Base-by-base conservation (phyloP, 2,888 invertebrate genomes). In the Meteorus colon region DNA sequence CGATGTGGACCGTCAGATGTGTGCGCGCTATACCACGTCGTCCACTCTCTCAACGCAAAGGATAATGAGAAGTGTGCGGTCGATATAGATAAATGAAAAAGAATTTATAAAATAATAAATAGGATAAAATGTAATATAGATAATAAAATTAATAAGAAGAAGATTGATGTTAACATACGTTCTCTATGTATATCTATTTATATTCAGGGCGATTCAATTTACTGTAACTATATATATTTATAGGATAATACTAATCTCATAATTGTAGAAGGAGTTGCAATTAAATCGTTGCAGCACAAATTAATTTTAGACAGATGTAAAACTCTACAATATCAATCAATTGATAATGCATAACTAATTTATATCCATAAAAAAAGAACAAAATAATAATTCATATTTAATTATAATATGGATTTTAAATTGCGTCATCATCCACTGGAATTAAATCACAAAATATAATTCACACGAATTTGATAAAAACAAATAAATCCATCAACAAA, bases 1-100 rank as follows among this genome's bases (percentile, higher is more conserved):
- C 80, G 81, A 79, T 82, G 81, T 77, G 77, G 77, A 81, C 78
- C 76, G 76, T 65, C 75, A 69, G 71, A 62, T 71, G 59, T 62
- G 60, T 2, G 19, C 55, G n/a, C 16, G 24, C 60, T 60, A n/a
- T 24, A 41, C 37, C 65, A 41, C 65, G 62, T 65, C 65, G 59
- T 55, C 55, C 19, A 55, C 55, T 55, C 55, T 19, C 60, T 41
- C 60, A 27, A 60, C 10, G 29, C 24, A 59, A 55, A 70, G 59
- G 59, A 55, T 70, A 55, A 70, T 59, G 69, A 70, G 59, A 70
- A 59, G 29, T 29, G 34, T 16, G 14, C 16, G 65, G n/a, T 31
- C 14, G 31, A 63, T n/a, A 63, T n/a, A n/a, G n/a, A 65, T n/a
- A 41, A 65, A 19, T 37, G 19, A 29, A 31, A 55, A 19, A 62